Percentiles rank a stretch among this genome's conserved stretches.
These are phyloP conservation scores for Saturnia pavonia DNA, from an alignment of 2,888 invertebrate genomes.

Conservation along the genomic window DNA sequence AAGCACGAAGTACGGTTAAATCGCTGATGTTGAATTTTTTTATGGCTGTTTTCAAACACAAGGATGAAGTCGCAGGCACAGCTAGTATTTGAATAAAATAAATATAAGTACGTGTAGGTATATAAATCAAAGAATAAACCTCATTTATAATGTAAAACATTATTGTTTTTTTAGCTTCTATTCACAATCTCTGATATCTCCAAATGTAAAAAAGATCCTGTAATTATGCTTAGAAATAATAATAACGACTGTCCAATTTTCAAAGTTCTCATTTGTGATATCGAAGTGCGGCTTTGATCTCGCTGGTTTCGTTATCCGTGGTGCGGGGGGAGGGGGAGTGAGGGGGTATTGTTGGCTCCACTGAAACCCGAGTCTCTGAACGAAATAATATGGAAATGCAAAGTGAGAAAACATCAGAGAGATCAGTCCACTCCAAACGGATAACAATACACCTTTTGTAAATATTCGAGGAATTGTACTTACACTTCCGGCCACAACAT, in stretches of 20 bases:
- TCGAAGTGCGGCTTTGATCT: constrained; percentile 16
- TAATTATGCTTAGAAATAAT: constrained; percentile 59
- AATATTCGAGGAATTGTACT: constrained; percentile 32
- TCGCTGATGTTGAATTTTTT: too few relatives aligned
- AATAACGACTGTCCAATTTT: constrained; percentile 64
- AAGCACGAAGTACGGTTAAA: too few relatives aligned
- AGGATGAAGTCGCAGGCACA: too few relatives aligned
- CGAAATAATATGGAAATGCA: constrained; percentile 74
- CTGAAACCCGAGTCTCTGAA: constrained; percentile 33
- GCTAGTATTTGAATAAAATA: too few relatives aligned
- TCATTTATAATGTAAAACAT: constrained; percentile 2
- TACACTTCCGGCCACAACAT: constrained; percentile 31
- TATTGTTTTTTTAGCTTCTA: background rate
- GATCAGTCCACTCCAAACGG: constrained; percentile 55
- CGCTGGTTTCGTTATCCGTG: background rate
- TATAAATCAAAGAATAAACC: background rate
- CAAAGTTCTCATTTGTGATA: constrained; percentile 39
- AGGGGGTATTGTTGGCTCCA: background rate
- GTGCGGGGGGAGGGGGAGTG: background rate
- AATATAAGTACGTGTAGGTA: background rate
- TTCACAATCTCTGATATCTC: background rate
- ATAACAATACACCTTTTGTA: constrained; percentile 56
- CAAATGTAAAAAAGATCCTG: constrained; percentile 39
- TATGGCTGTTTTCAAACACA: too few relatives aligned
- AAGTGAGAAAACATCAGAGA: constrained; percentile 65